These are phyloP conservation scores for Platycheirus albimanus DNA, from an alignment of 2,888 invertebrate genomes.

Conservation along the genomic window DNA sequence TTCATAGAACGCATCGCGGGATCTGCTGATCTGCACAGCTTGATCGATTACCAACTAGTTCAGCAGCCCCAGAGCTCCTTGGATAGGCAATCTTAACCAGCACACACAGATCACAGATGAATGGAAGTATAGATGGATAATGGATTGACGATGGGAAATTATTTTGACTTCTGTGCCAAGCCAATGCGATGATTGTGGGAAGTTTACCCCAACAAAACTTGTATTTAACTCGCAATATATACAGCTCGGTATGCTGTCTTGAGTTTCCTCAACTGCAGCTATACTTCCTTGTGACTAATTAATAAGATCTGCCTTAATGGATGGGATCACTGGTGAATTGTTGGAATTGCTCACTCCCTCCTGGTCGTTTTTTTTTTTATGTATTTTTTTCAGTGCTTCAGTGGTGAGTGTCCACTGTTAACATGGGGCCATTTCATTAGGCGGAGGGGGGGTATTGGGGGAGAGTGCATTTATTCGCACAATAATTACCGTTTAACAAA, in stretches of 20 bases:
- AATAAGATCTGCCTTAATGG: conserved; percentile 69
- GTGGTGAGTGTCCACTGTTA: neutral
- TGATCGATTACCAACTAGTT: conserved; percentile 42
- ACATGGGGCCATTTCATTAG: conserved; percentile 19
- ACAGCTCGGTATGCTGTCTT: conserved; percentile 16
- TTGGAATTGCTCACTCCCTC: conserved; percentile 46
- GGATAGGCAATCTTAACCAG: neutral
- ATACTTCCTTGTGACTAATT: conserved; percentile 67
- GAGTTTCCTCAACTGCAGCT: neutral
- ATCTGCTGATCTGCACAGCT: conserved; percentile 36
- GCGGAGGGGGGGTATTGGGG: neutral
- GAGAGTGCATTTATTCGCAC: conserved; percentile 62
- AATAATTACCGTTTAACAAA: conserved; percentile 74
- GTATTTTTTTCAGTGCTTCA: too few relatives aligned
- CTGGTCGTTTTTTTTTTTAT: neutral
- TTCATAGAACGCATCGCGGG: conserved; percentile 39
- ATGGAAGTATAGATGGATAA: conserved; percentile 26
- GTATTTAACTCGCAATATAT: conserved; percentile 1
- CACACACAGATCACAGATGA: conserved; percentile 31
- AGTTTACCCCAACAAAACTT: conserved; percentile 48
- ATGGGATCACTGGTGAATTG: conserved; percentile 63
- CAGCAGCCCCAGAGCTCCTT: neutral
- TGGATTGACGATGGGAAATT: conserved; percentile 56
- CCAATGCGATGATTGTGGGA: conserved; percentile 67
- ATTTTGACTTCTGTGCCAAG: conserved; percentile 66